Evolutionary conservation across 2,797 vertebrate genomes (phyloP).

Genomic region (Rhinoraja longicauda): DNA sequence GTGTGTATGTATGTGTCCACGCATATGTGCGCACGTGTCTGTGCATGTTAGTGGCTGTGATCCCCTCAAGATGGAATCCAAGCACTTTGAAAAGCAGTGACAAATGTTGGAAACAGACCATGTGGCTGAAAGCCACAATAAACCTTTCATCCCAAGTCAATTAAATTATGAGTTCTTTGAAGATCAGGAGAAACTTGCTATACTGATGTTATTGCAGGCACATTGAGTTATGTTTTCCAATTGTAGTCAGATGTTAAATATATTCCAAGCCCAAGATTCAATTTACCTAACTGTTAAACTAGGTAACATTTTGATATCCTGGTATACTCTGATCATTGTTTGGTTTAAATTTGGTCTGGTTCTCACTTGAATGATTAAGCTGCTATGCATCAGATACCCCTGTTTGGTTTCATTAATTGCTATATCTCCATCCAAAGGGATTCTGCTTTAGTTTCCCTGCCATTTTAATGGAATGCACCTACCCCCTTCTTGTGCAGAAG

Average conservation of each 20-base stretch:
- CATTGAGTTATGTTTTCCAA: neutral
- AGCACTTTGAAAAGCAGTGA: constrained; percentile 19
- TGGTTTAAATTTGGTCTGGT: too few relatives aligned
- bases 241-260: neutral
- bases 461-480: too few relatives aligned
- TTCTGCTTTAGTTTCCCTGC: too few relatives aligned
- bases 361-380: too few relatives aligned
- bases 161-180: constrained; percentile 22
- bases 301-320: neutral
- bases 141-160: constrained; percentile 19
- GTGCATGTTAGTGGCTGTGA: too few relatives aligned
- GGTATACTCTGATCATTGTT: neutral
- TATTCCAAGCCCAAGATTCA: neutral
- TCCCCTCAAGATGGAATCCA: constrained; percentile 33
- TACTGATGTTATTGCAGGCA: neutral
- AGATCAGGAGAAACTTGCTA: neutral
- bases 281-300: neutral
- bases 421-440: too few relatives aligned
- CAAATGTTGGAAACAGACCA: constrained; percentile 19
- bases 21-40: too few relatives aligned
- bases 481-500: too few relatives aligned
- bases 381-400: too few relatives aligned
- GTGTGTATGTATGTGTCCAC: too few relatives aligned
- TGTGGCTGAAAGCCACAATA: neutral
- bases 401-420: too few relatives aligned